Percentiles rank a stretch among this genome's conserved stretches.
These are phyloP conservation scores for Agrochola litura DNA, from an alignment of 2,888 invertebrate species.

Conservation along the genomic window DNA sequence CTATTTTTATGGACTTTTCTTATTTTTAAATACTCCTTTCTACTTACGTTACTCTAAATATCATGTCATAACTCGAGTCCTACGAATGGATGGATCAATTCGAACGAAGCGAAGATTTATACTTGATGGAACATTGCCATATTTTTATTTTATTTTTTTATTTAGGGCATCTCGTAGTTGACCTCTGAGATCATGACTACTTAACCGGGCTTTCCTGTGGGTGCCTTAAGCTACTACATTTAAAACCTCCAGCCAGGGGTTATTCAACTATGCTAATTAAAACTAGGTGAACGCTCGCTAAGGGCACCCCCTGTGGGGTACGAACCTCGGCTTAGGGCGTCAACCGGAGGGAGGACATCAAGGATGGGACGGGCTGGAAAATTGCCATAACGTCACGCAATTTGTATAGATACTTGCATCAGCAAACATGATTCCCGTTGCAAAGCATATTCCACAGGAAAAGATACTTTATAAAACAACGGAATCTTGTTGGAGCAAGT, in stretches of 20 bases:
- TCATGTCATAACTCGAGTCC: neutral
- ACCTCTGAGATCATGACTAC: too few relatives aligned
- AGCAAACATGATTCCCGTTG: conserved; percentile 16
- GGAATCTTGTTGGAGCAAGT: conserved; percentile 55
- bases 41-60: neutral
- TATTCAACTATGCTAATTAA: too few relatives aligned
- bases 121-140: neutral
- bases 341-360: too few relatives aligned
- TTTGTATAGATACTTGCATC: neutral
- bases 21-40: neutral
- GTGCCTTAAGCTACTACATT: too few relatives aligned
- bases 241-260: too few relatives aligned
- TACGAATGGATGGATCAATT: neutral
- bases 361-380: too few relatives aligned
- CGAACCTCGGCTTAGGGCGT: too few relatives aligned
- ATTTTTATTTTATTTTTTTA: too few relatives aligned
- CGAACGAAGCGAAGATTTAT: neutral
- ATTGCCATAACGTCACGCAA: neutral
- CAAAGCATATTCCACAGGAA: conserved; percentile 1
- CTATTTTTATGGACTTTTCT: neutral
- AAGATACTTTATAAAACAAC: conserved; percentile 24
- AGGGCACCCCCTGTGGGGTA: too few relatives aligned
- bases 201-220: too few relatives aligned
- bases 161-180: too few relatives aligned
- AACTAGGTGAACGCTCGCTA: too few relatives aligned